Evolutionary conservation across 2,888 invertebrate species (phyloP).

Genomic region (Cancer borealis): DNA sequence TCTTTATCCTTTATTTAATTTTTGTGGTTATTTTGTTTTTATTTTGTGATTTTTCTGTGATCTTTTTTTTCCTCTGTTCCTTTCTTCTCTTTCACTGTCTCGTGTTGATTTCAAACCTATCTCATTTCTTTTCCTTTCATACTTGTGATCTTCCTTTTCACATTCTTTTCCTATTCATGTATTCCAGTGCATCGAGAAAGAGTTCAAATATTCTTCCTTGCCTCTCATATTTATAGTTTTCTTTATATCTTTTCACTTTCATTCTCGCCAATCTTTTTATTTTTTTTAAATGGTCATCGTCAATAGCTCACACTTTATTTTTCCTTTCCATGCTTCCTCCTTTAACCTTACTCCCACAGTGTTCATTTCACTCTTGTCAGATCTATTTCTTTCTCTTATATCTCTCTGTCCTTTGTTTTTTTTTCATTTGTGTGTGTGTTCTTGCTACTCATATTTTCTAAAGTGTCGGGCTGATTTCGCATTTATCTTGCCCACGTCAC

Average conservation of each 20-base stretch:
- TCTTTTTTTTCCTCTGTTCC: not conserved
- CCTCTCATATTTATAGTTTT: not conserved
- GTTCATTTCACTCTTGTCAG: not conserved
- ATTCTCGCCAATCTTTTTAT: not conserved
- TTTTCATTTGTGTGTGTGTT: not conserved
- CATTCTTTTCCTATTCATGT: not conserved
- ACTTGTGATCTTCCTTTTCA: not conserved
- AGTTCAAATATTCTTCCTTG: not conserved
- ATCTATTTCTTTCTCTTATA: not conserved
- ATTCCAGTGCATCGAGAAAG: not conserved
- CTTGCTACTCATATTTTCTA: not conserved
- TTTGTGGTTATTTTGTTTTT: not conserved
- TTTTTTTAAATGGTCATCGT: not conserved
- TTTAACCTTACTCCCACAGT: not conserved
- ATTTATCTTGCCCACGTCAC: constrained; percentile 20
- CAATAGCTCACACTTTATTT: not conserved
- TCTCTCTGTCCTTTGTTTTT: not conserved
- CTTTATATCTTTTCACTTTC: not conserved
- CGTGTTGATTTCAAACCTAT: not conserved
- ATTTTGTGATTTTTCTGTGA: not conserved
- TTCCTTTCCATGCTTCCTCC: not conserved
- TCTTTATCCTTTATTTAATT: not conserved
- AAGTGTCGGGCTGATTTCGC: not conserved
- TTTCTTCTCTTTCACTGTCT: not conserved
- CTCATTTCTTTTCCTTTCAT: not conserved